These are phyloP conservation scores for Rattus rattus DNA, from an alignment of 2,113 vertebrate genomes.

Conservation along the genomic window DNA sequence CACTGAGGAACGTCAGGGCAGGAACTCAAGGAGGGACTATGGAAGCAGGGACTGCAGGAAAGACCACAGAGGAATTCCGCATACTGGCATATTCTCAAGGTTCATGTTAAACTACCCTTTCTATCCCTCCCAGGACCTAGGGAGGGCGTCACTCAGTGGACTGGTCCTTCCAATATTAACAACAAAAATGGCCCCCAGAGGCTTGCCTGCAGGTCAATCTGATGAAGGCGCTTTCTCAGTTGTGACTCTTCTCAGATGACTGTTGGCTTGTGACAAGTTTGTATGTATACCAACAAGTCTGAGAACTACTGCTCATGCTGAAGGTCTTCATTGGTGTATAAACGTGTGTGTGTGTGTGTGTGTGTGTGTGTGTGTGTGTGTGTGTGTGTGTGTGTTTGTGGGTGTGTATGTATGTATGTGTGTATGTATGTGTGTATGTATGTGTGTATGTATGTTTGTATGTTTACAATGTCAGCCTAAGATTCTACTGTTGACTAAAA, in stretches of 20 bases:
- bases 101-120: not conserved
- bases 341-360: not conserved
- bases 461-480: not conserved
- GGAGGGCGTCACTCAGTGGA: not conserved
- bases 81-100: not conserved
- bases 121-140: not conserved
- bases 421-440: too few relatives aligned
- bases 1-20: not conserved
- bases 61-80: not conserved
- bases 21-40: not conserved
- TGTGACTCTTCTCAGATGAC: not conserved
- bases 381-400: too few relatives aligned
- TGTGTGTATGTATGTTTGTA: too few relatives aligned
- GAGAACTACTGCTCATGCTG: slow-evolving; percentile 33
- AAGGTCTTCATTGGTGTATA: not conserved
- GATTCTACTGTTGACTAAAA: slow-evolving; percentile 5
- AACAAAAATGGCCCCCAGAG: not conserved
- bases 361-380: not conserved
- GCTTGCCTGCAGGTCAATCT: too few relatives aligned
- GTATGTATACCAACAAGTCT: not conserved
- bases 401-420: too few relatives aligned
- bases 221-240: not conserved
- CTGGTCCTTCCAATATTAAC: too few relatives aligned
- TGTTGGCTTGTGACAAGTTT: not conserved
- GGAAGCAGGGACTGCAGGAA: not conserved